Conservation (phyloP, 1,140 invertebrate genomes). For the Drosophila punjabiensis region DNA sequence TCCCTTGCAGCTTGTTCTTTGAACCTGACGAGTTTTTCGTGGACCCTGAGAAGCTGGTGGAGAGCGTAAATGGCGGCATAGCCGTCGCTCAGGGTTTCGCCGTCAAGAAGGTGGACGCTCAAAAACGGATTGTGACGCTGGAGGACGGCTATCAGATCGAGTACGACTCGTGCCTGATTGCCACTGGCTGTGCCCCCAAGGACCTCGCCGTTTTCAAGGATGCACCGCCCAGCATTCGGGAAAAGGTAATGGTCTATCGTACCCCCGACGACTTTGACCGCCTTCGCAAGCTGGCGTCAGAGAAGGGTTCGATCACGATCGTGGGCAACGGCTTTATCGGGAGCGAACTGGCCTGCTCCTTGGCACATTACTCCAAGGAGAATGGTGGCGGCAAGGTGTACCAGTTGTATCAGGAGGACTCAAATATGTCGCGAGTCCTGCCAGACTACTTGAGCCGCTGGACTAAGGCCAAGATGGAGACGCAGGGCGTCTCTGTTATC, state of each 20-base stretch:
- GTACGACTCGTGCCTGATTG: constrained; percentile 96
- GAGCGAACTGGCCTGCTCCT: constrained; percentile 94
- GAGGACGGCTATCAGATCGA: constrained; percentile 90
- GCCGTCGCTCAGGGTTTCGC: constrained; percentile 90
- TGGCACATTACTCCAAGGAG: constrained; percentile 88
- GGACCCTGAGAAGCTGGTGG: constrained; percentile 85
- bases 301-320: constrained; percentile 90
- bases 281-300: constrained; percentile 86
- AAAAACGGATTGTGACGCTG: constrained; percentile 89
- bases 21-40: constrained; percentile 94
- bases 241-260: constrained; percentile 89
- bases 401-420: constrained; percentile 93
- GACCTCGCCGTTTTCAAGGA: constrained; percentile 90
- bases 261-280: constrained; percentile 89
- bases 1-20: constrained; percentile 88
- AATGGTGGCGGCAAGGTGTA: constrained; percentile 86
- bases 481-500: constrained; percentile 91
- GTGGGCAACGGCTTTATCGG: constrained; percentile 96
- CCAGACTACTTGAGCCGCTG: constrained; percentile 94
- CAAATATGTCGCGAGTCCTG: constrained; percentile 93
- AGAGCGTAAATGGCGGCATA: constrained; percentile 92
- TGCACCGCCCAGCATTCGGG: constrained; percentile 87
- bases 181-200: constrained; percentile 92
- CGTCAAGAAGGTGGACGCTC: constrained; percentile 91
- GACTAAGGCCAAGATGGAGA: constrained; percentile 91